Conservation (phyloP, 64 coral and sea anemone genomes). For the Montipora foliosa region DNA sequence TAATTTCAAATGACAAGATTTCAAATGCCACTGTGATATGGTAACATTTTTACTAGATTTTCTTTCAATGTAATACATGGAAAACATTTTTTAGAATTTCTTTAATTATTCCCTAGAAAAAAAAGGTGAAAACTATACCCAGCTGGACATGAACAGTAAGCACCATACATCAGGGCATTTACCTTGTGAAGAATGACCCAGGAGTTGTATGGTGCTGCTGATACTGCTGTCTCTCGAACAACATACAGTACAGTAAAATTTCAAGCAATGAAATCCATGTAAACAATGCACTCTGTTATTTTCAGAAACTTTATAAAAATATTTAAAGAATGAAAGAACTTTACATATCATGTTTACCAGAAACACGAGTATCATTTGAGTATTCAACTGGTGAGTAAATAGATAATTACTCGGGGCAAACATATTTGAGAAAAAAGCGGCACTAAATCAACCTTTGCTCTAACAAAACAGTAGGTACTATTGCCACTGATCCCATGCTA, state of each 20-base stretch:
- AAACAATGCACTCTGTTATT: constrained; percentile 5
- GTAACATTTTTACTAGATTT: neutral
- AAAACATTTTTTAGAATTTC: neutral
- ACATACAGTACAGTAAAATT: neutral
- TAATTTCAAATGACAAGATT: neutral
- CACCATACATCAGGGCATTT: neutral
- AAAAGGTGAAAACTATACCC: constrained; percentile 1
- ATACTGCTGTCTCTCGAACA: constrained; percentile 8
- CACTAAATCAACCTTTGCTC: neutral
- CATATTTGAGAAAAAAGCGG: neutral
- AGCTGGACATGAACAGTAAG: constrained; percentile 3
- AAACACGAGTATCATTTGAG: neutral
- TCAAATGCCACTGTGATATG: neutral
- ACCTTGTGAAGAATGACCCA: neutral
- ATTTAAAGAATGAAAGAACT: constrained; percentile 1
- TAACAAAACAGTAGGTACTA: neutral
- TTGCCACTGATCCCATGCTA: constrained; percentile 2
- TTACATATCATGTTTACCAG: neutral
- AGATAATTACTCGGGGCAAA: constrained; percentile 1
- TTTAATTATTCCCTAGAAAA: neutral
- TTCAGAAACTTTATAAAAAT: constrained; percentile 3
- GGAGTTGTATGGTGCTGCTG: constrained; percentile 7
- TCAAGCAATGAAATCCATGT: neutral
- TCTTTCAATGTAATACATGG: neutral
- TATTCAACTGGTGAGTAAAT: constrained; percentile 1